phyloP scores from a whole-genome alignment of 2,113 vertebrate genomes.

The Ranitomeya imitator region DNA sequence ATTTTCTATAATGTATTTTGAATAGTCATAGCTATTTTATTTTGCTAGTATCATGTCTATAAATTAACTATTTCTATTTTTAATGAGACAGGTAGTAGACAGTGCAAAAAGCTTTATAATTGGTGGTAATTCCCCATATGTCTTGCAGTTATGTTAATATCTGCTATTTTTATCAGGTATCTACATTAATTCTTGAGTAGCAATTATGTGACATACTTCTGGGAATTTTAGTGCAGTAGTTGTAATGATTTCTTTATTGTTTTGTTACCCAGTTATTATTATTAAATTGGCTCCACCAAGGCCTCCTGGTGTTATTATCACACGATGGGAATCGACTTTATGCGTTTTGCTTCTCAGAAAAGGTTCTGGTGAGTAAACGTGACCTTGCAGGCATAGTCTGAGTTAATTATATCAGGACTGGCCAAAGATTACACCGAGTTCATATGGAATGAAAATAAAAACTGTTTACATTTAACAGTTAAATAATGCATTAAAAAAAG shows the following conservation, averaged over 20 bases:
- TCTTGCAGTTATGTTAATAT: neutral
- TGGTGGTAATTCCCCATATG: too few species aligned
- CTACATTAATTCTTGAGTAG: neutral
- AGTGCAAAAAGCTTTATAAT: too few species aligned
- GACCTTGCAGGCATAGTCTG: neutral
- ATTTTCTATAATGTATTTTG: too few species aligned
- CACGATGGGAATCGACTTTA: neutral
- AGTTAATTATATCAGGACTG: neutral
- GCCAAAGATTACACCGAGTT: neutral
- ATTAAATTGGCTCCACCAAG: neutral
- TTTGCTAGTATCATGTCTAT: too few species aligned
- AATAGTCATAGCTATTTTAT: too few species aligned
- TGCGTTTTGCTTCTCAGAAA: neutral
- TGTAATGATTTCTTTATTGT: neutral
- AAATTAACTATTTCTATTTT: too few species aligned
- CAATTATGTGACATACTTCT: neutral
- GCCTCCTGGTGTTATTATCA: neutral
- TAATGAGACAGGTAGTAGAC: too few species aligned
- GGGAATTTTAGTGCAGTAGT: neutral
- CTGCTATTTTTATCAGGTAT: neutral
- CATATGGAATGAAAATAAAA: neutral
- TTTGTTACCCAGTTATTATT: neutral
- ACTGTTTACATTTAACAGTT: neutral
- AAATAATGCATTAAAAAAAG: neutral
- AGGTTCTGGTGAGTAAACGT: neutral